Evolutionary conservation across 2,888 invertebrate genomes (phyloP), one percentile per base, ranked within the genome.

Genomic region (Spilarctia lutea): DNA sequence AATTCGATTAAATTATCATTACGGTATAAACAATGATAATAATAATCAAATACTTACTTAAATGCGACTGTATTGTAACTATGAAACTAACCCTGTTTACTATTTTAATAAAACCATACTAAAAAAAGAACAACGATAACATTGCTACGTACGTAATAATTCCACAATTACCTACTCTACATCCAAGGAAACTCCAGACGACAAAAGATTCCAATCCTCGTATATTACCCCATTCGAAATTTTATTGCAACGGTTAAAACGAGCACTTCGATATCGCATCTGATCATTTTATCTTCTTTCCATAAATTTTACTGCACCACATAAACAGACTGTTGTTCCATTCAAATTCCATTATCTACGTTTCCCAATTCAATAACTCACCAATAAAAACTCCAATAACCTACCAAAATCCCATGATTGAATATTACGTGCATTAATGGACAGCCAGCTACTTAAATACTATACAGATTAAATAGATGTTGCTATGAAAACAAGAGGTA

Each of bases 301-400:
- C 24, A 60, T 63, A 73, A 73, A 33, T 56, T 73, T 73, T 73
- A 73, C 60, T 68, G n/a, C 67, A 72, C 33, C 30, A 56, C 71
- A 67, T 71, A 71, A 71, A 66, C 48, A 27, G 27, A 60, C 30
- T 39, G 27, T 11, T 39, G n/a, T 69, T 33, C 65, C 18, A 65
- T 69, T 63, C n/a, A 20, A 48, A 69, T 52, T n/a, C 72, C 33
- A 72, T 67, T 72, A 68, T 56, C 60, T 63, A 30, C 30, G 35
- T 60, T 20, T 18, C 3, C 30, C 60, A 68, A 27, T 39, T 68
- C 42, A 27, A 4, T 67, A 65, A 72, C 20, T 67, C 56, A n/a
- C 33, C 67, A 35, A 72, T 68, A 67, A 73, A 72, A 73, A 56
- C 39, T 72, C 18, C 39, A 39, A 66, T 6, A 39, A 39, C 39